Evolutionary conservation across 2,797 vertebrate species (phyloP), one percentile per base, ranked within the genome.

Genomic region (Pipistrellus nathusii): DNA sequence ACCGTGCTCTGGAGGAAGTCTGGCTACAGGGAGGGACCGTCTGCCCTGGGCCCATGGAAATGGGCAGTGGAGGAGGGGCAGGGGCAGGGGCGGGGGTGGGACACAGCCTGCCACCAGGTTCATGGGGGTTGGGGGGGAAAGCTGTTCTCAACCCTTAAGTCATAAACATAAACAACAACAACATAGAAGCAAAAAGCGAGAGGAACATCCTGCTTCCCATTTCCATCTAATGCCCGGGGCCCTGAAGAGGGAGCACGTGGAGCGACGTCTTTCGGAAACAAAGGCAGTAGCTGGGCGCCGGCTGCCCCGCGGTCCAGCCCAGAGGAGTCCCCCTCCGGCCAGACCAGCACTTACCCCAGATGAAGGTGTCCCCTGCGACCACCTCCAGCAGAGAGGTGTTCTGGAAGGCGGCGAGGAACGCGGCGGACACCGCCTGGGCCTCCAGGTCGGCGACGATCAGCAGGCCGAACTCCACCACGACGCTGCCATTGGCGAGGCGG

Each of bases 381-480:
- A 98, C 91, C 7, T 23, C 95, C 95, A 98, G 99, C 94, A 9
- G 85, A 38, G 98, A 97, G 90, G 96, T 98, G 75, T 98, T 98
- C 94, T 89, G 97, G 64, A 99, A 97, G 80, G 99, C 99, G 0
- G 73, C 2, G 13, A 97, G 94, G 89, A 99, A 94, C 0, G 66
- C 85, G 0, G 17, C 57, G 13, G 98, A 98, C 93, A 98, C 96
- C 0, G 95, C 95, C 7, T 0, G 55, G 85, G 98, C 96, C 55
- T 98, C 97, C 97, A 97, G 51, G 53, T 80, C 97, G 14, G 96
- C 93, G 7, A 84, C 88, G 69, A 98, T 89, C 94, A 98, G 89
- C 38, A 99, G 35, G 86, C 17, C 86, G 76, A 99, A 99, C 72
- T 96, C 97, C 53, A 99, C 98, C 73, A 99, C 96, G 0, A 99